Evolutionary conservation across 2,888 invertebrate species (phyloP), one percentile per base, ranked within the genome.

Genomic region (Nomada flava): DNA sequence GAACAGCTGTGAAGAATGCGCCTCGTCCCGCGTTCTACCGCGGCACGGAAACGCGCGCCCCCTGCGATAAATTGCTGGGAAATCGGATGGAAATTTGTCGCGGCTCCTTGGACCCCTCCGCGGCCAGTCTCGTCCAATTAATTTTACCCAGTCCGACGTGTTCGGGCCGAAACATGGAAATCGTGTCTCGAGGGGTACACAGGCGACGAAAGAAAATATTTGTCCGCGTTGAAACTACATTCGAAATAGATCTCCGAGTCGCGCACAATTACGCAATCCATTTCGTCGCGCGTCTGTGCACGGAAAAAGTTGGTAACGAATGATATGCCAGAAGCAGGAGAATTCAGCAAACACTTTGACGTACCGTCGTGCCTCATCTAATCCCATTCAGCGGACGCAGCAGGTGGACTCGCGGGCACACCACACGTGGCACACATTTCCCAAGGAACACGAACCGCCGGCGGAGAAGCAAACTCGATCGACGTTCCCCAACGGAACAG

Each of bases 1-100:
- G 86, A 88, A 86, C 88, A 88, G 88, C 88, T 88, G 88, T 55
- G 73, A 82, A 68, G 79, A 86, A 88, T 78, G 85, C 69, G 75
- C 11, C 67, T 44, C 23, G n/a, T 26, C 69, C 70, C 55, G 62
- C 47, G 55, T 75, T 80, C 74, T 57, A 47, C 20, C 70, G 65
- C 62, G 55, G 52, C 20, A 18, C 20, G 62, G 59, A 72, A 65
- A 65, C 69, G 47, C 75, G 44, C 36, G 50, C 18, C 59, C 59
- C 20, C 15, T 5, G 23, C 68, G 52, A 77, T 79, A 71, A 84
- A 79, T 79, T 60, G 57, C 52, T 15, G 55, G 15, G 79, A 86
- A 85, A 77, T 86, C 76, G 23, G 70, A 26, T 63, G 69, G 52
- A 67, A 83, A 79, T 78, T 69, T 44, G 60, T 72, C 59, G 20